Evolutionary conservation across 2,888 invertebrate species (phyloP).

Genomic region (Amaurobius ferox): DNA sequence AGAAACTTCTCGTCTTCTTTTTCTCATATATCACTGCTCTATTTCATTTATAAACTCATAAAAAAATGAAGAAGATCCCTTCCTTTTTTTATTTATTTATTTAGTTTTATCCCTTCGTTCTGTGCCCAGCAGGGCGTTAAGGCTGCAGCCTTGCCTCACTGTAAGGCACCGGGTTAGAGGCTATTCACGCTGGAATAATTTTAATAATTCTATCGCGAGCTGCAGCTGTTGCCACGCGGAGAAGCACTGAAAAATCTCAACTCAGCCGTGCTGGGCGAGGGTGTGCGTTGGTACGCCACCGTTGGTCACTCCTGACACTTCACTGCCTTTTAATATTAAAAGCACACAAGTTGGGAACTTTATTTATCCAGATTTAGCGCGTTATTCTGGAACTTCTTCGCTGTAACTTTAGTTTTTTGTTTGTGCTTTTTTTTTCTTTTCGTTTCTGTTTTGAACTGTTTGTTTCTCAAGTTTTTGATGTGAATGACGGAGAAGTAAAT

Average conservation of each 20-base stretch:
- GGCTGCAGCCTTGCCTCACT: neutral
- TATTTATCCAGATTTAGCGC: neutral
- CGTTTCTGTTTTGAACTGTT: too few relatives aligned
- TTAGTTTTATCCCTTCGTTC: neutral
- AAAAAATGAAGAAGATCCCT: neutral
- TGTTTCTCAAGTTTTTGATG: too few relatives aligned
- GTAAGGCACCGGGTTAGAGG: neutral
- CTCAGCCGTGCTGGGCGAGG: neutral
- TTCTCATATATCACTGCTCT: neutral
- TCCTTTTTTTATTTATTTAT: neutral
- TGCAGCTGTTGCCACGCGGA: neutral
- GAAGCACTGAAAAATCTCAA: neutral
- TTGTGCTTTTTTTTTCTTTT: too few relatives aligned
- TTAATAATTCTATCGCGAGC: constrained; percentile 8
- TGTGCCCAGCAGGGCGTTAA: constrained; percentile 6
- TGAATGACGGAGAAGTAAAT: too few relatives aligned
- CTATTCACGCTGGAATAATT: constrained; percentile 12
- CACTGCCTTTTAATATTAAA: constrained; percentile 11
- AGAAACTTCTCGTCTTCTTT: too few relatives aligned
- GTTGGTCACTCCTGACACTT: constrained; percentile 9
- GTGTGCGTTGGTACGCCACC: neutral
- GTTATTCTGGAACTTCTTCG: neutral
- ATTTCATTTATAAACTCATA: constrained; percentile 14
- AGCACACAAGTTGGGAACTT: neutral
- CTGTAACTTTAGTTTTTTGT: neutral